Conservation (phyloP, 2,113 vertebrate genomes). For the Vulpes vulpes region DNA sequence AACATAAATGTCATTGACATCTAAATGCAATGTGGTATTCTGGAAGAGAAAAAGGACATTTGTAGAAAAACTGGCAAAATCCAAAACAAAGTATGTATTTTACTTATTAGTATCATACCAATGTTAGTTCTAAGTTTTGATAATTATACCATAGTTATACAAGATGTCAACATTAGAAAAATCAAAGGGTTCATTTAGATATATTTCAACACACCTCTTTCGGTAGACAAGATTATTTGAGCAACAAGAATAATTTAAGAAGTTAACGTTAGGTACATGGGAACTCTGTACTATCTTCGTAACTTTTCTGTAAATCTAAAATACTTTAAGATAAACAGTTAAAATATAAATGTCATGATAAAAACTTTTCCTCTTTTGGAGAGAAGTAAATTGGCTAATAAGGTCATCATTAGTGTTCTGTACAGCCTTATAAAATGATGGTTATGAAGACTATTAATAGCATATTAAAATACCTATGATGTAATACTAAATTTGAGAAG, state of each 20-base stretch:
- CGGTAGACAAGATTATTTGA: neutral
- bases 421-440: constrained; percentile 3
- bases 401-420: constrained; percentile 11
- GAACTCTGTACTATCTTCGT: neutral
- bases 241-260: neutral
- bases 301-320: constrained; percentile 42
- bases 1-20: neutral
- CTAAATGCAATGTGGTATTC: constrained; percentile 3
- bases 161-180: neutral
- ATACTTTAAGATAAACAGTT: constrained; percentile 7
- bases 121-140: constrained; percentile 55
- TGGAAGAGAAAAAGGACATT: neutral
- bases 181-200: neutral
- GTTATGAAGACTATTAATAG: constrained; percentile 26
- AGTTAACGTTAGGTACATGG: neutral
- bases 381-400: neutral
- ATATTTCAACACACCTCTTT: neutral
- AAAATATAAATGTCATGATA: neutral
- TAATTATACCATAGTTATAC: neutral
- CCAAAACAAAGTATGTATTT: neutral
- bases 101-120: constrained; percentile 9
- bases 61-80: neutral
- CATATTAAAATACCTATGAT: constrained; percentile 15
- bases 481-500: constrained; percentile 37
- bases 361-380: neutral